Base-by-base conservation (phyloP, 2,113 vertebrate genomes). In the Podarcis cretensis region DNA sequence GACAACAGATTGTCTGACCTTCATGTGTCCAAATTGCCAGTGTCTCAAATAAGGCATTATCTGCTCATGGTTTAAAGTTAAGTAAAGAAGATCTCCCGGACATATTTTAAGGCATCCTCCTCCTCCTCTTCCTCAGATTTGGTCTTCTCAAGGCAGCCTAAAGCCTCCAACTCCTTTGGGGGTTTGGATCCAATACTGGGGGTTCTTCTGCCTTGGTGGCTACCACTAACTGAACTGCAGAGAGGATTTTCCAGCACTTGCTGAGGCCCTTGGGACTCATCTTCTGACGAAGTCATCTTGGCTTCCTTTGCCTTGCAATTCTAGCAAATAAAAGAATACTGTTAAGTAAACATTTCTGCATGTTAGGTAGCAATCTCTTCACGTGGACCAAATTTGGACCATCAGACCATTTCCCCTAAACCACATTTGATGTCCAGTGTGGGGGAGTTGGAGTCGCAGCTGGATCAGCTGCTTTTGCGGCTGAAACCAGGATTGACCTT, bases 41-140 rank as follows among this genome's bases (percentile, higher is more conserved):
- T 20, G 43, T n/a, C 37, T 43, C 4, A 20, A 87, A 54, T 82
- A 88, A 65, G 6, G 79, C 13, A 48, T 57, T 84, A 86, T 14
- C 80, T 0, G 4, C 1, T 5, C 54, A 83, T 16, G 6, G 18
- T 74, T 32, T 25, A 43, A 85, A 85, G 4, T 94, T 32, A 98
- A 68, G 93, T 96, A 92, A 98, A 98, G 83, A 98, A 98, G 27
- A 98, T 97, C 92, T 97, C 97, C 81, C 96, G 91, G 85, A 98
- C 97, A 0, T 96, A 97, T 89, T 96, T 97, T 83, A 98, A 83
- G 8, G 14, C 89, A 25, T 97, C 97, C 0, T 95, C 95, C 3
- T 92, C 35, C 0, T 95, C 88, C 6, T 92, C 35, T 0, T 95
- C 87, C 6, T 89, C 63, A 0, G 48, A 2, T 59, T n/a, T 86